These are phyloP conservation scores for Leguminivora glycinivorella DNA, from an alignment of 1,140 invertebrate genomes.

Conservation along the genomic window DNA sequence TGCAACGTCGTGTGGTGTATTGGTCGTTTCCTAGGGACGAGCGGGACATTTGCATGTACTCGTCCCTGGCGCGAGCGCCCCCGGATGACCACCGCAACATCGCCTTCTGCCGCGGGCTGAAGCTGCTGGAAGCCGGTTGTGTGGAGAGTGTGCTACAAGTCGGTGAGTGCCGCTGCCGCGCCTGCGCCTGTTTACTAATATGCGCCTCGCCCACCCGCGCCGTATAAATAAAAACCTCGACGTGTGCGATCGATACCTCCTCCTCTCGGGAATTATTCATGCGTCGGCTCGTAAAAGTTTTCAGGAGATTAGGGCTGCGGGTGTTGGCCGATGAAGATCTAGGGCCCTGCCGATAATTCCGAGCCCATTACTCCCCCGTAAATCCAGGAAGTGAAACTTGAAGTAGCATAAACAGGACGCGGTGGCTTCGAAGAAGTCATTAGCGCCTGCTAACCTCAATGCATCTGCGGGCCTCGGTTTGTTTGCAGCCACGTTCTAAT, in stretches of 20 bases:
- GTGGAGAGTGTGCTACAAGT: conserved; percentile 93
- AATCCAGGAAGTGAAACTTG: background rate
- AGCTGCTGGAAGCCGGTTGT: conserved; percentile 87
- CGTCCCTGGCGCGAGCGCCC: conserved; percentile 85
- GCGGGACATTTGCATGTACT: conserved; percentile 93
- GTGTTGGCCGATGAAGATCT: conserved; percentile 32
- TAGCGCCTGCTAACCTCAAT: conserved; percentile 1
- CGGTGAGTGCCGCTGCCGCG: conserved; percentile 86
- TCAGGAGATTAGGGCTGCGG: conserved; percentile 61
- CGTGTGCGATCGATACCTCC: conserved; percentile 77
- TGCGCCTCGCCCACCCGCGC: conserved; percentile 76
- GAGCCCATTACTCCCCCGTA: background rate
- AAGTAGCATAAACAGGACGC: background rate
- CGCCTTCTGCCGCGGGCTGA: conserved; percentile 91
- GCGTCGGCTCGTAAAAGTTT: conserved; percentile 66
- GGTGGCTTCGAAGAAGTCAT: background rate
- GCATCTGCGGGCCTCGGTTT: background rate
- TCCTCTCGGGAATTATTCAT: conserved; percentile 77
- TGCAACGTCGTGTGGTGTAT: conserved; percentile 91
- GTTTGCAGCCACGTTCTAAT: conserved; percentile 20
- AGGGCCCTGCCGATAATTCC: background rate
- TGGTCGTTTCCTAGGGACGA: conserved; percentile 94
- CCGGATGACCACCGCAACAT: conserved; percentile 86
- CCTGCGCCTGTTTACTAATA: conserved; percentile 79
- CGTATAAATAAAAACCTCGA: conserved; percentile 78